These are phyloP conservation scores for Zaprionus lineosus DNA, from an alignment of 2,888 invertebrate genomes.

Conservation along the genomic window DNA sequence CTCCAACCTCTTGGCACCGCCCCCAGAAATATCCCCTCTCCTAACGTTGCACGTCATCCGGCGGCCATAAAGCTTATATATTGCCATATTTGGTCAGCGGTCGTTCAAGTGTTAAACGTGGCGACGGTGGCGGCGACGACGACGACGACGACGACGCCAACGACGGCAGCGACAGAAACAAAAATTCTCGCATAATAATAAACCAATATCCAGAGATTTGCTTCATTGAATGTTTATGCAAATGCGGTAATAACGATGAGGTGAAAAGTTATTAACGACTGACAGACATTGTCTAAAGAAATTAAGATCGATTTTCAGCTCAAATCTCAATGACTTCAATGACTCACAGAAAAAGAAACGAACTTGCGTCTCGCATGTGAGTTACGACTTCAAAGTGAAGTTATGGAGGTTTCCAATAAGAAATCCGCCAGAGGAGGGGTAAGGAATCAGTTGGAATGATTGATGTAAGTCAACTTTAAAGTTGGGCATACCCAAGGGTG, in stretches of 20 bases:
- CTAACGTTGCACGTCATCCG: constrained; percentile 36
- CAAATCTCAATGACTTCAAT: too few species aligned
- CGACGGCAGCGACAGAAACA: too few species aligned
- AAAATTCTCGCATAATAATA: constrained; percentile 38
- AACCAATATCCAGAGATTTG: constrained; percentile 45
- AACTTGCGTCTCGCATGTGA: too few species aligned
- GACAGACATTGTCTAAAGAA: constrained; percentile 1
- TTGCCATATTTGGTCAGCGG: constrained; percentile 55
- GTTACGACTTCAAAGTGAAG: too few species aligned
- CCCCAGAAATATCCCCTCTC: neutral
- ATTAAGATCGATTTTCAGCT: too few species aligned
- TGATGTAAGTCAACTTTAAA: too few species aligned
- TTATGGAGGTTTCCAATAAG: too few species aligned
- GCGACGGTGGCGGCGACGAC: too few species aligned
- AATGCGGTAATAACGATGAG: constrained; percentile 26
- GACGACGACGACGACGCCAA: too few species aligned
- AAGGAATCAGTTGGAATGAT: too few species aligned
- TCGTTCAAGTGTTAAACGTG: constrained; percentile 48
- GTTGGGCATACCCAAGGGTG: constrained; percentile 3
- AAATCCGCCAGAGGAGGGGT: too few species aligned
- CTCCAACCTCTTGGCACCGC: neutral
- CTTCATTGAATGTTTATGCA: constrained; percentile 47
- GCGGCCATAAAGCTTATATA: constrained; percentile 38
- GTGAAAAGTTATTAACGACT: neutral
- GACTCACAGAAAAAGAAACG: too few species aligned